Conservation (phyloP, 2,113 vertebrate genomes). For the Sus scrofa region T2T-Sscrofa CM000820.6:138355001-138355500, state of each 20-base stretch:
- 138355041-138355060: background rate
- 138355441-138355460: background rate
- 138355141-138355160: background rate
- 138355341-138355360: background rate
- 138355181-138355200: background rate
- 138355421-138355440: background rate
- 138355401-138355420: background rate
- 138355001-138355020: background rate
- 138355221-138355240: slow-evolving; percentile 55
- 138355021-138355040: background rate
- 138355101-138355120: background rate
- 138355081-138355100: background rate
- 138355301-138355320: too few relatives aligned
- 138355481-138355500: background rate
- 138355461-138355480: background rate
- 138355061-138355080: background rate
- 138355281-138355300: background rate
- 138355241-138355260: slow-evolving; percentile 11
- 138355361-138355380: background rate
- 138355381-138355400: background rate
- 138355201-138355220: slow-evolving; percentile 29
- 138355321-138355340: background rate
- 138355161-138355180: slow-evolving; percentile 15
- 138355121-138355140: slow-evolving; percentile 13
- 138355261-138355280: background rate